A percentile compares a stretch with the other conserved stretches of the same genome.
phyloP scores from a whole-genome alignment of 2,113 vertebrate species.

The Podarcis raffonei region DNA sequence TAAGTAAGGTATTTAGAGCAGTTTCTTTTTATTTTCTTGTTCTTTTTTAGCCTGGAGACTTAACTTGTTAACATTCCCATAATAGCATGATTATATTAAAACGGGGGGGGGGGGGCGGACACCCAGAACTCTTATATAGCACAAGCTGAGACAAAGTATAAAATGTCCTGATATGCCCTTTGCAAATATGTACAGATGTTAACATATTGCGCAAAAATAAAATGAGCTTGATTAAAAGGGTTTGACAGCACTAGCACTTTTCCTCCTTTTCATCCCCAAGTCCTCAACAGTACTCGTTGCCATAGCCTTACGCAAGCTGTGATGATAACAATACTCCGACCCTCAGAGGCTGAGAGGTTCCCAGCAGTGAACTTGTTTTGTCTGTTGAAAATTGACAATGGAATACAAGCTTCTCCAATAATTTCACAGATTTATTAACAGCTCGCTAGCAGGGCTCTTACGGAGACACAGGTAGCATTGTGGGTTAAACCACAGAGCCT shows the following conservation, averaged over 20 bases:
- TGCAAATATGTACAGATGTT: slow-evolving; percentile 17
- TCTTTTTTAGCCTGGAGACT: slow-evolving; percentile 40
- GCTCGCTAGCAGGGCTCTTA: too few relatives aligned
- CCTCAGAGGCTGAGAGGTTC: not conserved
- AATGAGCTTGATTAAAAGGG: not conserved
- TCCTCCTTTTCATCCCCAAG: not conserved
- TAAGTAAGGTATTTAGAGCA: slow-evolving; percentile 49
- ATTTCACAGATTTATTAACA: not conserved
- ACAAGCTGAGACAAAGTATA: slow-evolving; percentile 31
- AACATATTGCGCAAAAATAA: slow-evolving; percentile 17
- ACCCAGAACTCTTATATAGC: slow-evolving; percentile 11
- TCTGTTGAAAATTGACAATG: not conserved
- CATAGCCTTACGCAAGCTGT: not conserved
- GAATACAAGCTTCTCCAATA: not conserved
- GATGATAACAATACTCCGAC: not conserved
- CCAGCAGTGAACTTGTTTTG: not conserved
- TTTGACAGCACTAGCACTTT: slow-evolving; percentile 7
- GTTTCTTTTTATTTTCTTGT: slow-evolving; percentile 42
- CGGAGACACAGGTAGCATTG: too few relatives aligned
- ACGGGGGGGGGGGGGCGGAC: not conserved
- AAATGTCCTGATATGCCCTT: slow-evolving; percentile 45
- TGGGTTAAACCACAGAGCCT: too few relatives aligned
- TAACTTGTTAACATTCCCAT: slow-evolving; percentile 47
- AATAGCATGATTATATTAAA: slow-evolving; percentile 29
- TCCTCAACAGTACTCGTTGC: not conserved